Conservation (phyloP, 1,140 invertebrate genomes). For the Trichogramma pretiosum region DNA sequence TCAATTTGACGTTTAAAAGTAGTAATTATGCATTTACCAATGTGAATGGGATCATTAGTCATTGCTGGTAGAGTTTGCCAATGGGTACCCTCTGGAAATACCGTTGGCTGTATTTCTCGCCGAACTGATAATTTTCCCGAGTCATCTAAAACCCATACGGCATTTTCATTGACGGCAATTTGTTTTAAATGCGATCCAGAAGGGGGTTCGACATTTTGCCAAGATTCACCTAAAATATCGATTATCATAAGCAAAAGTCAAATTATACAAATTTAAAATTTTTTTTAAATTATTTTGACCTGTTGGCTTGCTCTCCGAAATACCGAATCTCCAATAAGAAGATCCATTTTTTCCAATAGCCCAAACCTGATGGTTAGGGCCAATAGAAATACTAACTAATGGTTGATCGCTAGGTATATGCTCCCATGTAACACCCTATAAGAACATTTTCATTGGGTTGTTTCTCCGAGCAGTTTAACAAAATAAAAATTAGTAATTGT, state of each 20-base stretch:
- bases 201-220: conserved; percentile 58
- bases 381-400: conserved; percentile 62
- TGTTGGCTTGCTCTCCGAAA: conserved; percentile 54
- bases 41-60: conserved; percentile 51
- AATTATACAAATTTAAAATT: conserved; percentile 7
- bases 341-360: conserved; percentile 76
- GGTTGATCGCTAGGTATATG: conserved; percentile 68
- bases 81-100: conserved; percentile 64
- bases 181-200: conserved; percentile 62
- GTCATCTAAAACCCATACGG: conserved; percentile 63
- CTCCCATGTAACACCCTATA: conserved; percentile 67
- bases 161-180: conserved; percentile 61
- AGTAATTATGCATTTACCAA: conserved; percentile 31
- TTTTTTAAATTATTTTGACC: conserved; percentile 35
- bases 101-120: conserved; percentile 52
- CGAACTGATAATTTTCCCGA: conserved; percentile 57
- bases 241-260: too few species aligned
- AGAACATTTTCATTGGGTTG: conserved; percentile 15
- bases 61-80: conserved; percentile 59
- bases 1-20: conserved; percentile 1
- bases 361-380: conserved; percentile 68
- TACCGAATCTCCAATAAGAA: conserved; percentile 66
- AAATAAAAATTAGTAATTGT: conserved; percentile 3
- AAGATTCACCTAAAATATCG: conserved; percentile 39
- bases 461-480: background rate